Percentiles rank a stretch among this genome's conserved stretches.
Evolutionary conservation across 2,888 invertebrate genomes (phyloP).

Genomic region (Heliconius aoede): DNA sequence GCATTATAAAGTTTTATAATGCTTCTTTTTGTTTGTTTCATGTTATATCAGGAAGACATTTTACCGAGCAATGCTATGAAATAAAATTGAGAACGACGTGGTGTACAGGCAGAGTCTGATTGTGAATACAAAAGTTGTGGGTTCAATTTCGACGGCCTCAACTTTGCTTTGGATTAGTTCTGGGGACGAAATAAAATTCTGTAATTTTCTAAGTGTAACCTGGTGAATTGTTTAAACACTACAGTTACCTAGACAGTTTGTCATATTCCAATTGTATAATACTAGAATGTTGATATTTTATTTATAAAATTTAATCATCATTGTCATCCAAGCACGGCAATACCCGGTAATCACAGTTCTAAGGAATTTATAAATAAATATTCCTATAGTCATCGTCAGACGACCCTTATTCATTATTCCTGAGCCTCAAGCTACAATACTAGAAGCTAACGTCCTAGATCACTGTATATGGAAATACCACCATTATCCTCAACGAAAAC

Average conservation of each 20-base stretch:
- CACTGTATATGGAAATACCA: slow-evolving; percentile 4
- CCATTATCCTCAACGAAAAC: background rate
- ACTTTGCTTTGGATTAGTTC: no score
- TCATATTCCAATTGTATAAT: background rate
- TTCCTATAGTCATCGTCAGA: slow-evolving; percentile 41
- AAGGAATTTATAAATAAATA: slow-evolving; percentile 36
- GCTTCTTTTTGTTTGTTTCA: slow-evolving; percentile 1
- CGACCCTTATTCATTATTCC: slow-evolving; percentile 44
- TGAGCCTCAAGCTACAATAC: slow-evolving; percentile 38
- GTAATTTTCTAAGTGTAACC: no score
- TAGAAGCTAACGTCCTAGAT: slow-evolving; percentile 33
- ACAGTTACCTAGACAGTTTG: no score
- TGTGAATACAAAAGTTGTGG: background rate
- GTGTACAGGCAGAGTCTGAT: background rate
- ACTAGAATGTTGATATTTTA: background rate
- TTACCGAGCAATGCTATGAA: background rate
- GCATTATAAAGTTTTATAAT: slow-evolving; percentile 3
- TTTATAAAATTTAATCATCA: background rate
- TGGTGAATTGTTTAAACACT: no score
- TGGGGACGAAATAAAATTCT: no score
- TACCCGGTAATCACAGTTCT: slow-evolving; percentile 13
- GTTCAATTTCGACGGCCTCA: background rate
- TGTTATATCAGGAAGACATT: background rate
- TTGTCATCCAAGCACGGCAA: background rate
- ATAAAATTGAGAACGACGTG: background rate